Evolutionary conservation across 2,888 invertebrate species (phyloP).

Genomic region (Agrypnus murinus): DNA sequence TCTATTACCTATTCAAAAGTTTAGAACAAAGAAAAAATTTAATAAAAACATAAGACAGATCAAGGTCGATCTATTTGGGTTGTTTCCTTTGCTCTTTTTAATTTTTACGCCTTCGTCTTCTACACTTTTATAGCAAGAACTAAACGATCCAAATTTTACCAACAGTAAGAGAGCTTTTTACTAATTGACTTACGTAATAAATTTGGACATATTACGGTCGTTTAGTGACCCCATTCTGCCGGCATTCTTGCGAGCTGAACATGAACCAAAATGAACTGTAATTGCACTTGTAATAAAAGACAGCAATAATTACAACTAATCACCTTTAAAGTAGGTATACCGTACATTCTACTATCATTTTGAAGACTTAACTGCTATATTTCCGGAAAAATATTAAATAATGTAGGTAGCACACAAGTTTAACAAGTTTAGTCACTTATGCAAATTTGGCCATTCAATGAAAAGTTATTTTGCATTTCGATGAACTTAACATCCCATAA

Average conservation of each 20-base stretch:
- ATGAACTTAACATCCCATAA: neutral
- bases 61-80: neutral
- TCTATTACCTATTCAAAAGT: too few species aligned
- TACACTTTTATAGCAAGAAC: neutral
- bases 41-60: too few species aligned
- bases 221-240: slow-evolving; percentile 40
- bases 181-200: slow-evolving; percentile 28
- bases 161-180: neutral
- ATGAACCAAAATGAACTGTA: slow-evolving; percentile 19
- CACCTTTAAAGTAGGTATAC: slow-evolving; percentile 24
- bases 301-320: neutral
- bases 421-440: slow-evolving; percentile 32
- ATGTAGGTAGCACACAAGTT: slow-evolving; percentile 35
- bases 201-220: slow-evolving; percentile 25
- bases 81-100: too few species aligned
- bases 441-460: slow-evolving; percentile 20
- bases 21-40: too few species aligned
- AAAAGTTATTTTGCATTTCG: slow-evolving; percentile 4
- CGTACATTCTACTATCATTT: slow-evolving; percentile 2
- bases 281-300: slow-evolving; percentile 8
- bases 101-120: too few species aligned
- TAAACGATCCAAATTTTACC: neutral
- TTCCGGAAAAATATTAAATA: slow-evolving; percentile 19
- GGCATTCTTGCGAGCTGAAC: slow-evolving; percentile 15
- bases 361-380: slow-evolving; percentile 16